phyloP scores from a whole-genome alignment of 2,113 vertebrate species.

The Pterophyllum scalare region DNA sequence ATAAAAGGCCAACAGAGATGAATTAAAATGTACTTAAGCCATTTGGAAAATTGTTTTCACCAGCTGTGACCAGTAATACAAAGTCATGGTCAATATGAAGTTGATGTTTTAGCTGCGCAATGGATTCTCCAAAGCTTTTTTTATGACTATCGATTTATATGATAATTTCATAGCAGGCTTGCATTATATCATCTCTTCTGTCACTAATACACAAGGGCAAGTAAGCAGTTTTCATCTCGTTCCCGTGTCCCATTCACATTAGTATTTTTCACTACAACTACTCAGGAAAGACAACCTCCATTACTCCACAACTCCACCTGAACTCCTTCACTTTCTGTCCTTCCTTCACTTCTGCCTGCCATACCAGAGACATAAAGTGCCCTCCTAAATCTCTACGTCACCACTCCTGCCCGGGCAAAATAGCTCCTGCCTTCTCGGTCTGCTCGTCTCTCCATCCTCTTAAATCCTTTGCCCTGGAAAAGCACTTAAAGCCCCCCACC shows the following conservation, averaged over 20 bases:
- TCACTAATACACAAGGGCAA: conserved; percentile 8
- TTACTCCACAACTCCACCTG: neutral
- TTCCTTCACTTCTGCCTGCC: neutral
- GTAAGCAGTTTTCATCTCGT: neutral
- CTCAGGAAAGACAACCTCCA: neutral
- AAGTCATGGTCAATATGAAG: neutral
- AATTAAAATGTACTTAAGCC: neutral
- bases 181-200: neutral
- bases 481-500: neutral
- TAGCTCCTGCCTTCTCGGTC: neutral
- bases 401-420: neutral
- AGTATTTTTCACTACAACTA: neutral
- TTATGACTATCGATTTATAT: conserved; percentile 22
- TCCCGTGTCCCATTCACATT: neutral
- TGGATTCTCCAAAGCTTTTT: neutral
- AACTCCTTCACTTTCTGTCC: neutral
- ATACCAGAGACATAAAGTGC: neutral
- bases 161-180: conserved; percentile 11
- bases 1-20: neutral
- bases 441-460: neutral
- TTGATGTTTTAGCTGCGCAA: conserved; percentile 9
- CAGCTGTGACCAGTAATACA: neutral
- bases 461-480: neutral
- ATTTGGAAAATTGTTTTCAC: neutral
- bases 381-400: neutral